Percentiles rank a stretch among this genome's conserved stretches.
Conservation (phyloP, 2,797 vertebrate species). For the Adelosebastes latens region DNA sequence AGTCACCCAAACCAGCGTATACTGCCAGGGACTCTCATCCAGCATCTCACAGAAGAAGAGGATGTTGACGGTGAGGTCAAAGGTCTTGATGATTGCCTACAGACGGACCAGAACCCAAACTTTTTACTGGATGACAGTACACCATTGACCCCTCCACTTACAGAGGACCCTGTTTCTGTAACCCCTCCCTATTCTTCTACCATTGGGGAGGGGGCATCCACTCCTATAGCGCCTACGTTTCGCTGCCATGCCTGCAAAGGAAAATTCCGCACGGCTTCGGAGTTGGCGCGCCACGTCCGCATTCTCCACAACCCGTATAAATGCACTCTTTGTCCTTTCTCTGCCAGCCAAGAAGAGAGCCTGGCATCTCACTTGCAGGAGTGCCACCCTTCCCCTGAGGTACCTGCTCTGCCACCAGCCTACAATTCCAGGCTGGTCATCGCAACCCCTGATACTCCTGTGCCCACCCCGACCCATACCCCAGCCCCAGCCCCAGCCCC, state of each 20-base stretch:
- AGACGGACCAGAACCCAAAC: slow-evolving; percentile 65
- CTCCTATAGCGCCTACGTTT: slow-evolving; percentile 77
- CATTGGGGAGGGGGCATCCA: slow-evolving; percentile 55
- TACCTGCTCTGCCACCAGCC: slow-evolving; percentile 53
- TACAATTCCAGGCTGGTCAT: slow-evolving; percentile 63
- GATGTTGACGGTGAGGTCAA: slow-evolving; percentile 66
- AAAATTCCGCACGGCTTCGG: slow-evolving; percentile 92
- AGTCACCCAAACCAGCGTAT: slow-evolving; percentile 63
- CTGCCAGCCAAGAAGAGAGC: slow-evolving; percentile 90
- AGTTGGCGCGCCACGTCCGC: slow-evolving; percentile 91
- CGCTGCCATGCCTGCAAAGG: slow-evolving; percentile 94
- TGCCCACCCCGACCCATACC: slow-evolving; percentile 76
- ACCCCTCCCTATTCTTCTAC: slow-evolving; percentile 75
- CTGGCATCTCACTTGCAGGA: slow-evolving; percentile 90
- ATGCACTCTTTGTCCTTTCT: slow-evolving; percentile 92
- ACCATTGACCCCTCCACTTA: slow-evolving; percentile 79
- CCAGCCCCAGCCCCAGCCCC: slow-evolving; percentile 71
- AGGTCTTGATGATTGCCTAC: slow-evolving; percentile 74
- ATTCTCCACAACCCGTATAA: slow-evolving; percentile 95
- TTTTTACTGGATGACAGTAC: slow-evolving; percentile 75
- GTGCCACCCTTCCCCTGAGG: slow-evolving; percentile 82
- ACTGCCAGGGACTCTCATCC: slow-evolving; percentile 71
- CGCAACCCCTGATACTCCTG: slow-evolving; percentile 70
- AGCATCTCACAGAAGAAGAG: slow-evolving; percentile 82
- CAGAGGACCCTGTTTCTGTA: slow-evolving; percentile 75